These are phyloP conservation scores for Pentamera pediparva DNA, from an alignment of 53 echinoderm and acorn worm species.

Conservation along the genomic window DNA sequence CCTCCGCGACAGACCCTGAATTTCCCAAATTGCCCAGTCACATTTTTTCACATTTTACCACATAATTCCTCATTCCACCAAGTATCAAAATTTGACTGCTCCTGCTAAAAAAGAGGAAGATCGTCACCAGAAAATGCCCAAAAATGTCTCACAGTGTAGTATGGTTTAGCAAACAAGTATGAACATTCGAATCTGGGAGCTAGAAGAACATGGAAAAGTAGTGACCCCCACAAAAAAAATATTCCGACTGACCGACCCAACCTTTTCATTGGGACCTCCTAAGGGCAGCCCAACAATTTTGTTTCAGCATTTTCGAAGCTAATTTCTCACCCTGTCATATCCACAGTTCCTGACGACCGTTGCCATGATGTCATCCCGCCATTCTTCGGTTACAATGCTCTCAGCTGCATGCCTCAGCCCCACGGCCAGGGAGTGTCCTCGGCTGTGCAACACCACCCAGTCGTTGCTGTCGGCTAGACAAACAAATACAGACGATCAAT, in stretches of 20 bases:
- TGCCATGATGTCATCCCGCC: slow-evolving; percentile 39
- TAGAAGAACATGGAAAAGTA: no score
- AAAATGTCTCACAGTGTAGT: no score
- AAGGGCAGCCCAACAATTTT: not conserved
- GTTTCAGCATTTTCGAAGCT: not conserved
- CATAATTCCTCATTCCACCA: no score
- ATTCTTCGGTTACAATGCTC: slow-evolving; percentile 38
- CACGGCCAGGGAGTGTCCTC: slow-evolving; percentile 64
- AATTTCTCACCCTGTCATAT: slow-evolving; percentile 73
- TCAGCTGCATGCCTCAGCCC: slow-evolving; percentile 70
- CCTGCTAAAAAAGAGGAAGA: no score
- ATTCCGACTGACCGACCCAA: not conserved
- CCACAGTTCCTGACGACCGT: slow-evolving; percentile 49
- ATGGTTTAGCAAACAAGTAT: no score
- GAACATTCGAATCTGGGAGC: no score
- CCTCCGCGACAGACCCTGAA: no score
- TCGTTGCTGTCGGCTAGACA: slow-evolving; percentile 2
- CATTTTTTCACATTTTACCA: no score
- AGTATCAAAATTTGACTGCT: no score
- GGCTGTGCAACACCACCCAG: slow-evolving; percentile 79
- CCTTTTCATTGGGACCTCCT: not conserved
- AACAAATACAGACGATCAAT: not conserved
- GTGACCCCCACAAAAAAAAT: no score
- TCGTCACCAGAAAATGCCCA: no score
- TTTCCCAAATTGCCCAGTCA: no score